Conservation (phyloP, 2,113 vertebrate species). For the Psephotus haematonotus region DNA sequence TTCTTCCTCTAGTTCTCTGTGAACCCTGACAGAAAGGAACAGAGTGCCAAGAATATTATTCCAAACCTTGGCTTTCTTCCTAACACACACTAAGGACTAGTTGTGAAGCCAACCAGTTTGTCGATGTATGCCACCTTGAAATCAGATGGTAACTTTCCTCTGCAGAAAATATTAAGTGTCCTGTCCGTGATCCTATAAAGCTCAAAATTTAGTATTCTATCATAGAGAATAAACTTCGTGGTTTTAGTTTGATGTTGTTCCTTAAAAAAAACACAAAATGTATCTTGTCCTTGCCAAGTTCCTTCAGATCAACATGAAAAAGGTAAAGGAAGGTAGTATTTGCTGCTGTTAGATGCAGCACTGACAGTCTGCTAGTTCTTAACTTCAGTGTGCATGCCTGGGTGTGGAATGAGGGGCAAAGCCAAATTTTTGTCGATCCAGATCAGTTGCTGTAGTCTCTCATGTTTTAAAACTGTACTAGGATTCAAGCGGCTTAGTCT, state of each 20-base stretch:
- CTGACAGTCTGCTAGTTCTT: not conserved
- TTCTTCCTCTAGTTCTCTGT: not conserved
- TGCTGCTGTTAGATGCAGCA: not conserved
- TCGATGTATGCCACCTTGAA: fast-evolving
- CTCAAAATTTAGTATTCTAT: not conserved
- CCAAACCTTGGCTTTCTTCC: not conserved
- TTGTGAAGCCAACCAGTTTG: not conserved
- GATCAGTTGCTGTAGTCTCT: not conserved
- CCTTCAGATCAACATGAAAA: not conserved
- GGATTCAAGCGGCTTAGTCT: not conserved
- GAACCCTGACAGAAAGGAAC: not conserved
- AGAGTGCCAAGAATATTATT: not conserved
- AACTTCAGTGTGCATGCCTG: not conserved
- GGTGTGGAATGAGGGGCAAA: not conserved
- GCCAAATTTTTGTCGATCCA: not conserved
- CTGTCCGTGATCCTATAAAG: not conserved
- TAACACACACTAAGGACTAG: not conserved
- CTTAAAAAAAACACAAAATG: fast-evolving
- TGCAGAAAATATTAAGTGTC: not conserved
- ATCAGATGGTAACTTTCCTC: not conserved
- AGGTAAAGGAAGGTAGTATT: not conserved
- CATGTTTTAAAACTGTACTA: not conserved
- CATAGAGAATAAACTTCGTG: not conserved
- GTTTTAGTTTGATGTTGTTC: not conserved
- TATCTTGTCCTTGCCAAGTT: not conserved